Base-by-base conservation (phyloP, 2,797 vertebrate genomes). In the Enteromius unitaeniatus region DNA sequence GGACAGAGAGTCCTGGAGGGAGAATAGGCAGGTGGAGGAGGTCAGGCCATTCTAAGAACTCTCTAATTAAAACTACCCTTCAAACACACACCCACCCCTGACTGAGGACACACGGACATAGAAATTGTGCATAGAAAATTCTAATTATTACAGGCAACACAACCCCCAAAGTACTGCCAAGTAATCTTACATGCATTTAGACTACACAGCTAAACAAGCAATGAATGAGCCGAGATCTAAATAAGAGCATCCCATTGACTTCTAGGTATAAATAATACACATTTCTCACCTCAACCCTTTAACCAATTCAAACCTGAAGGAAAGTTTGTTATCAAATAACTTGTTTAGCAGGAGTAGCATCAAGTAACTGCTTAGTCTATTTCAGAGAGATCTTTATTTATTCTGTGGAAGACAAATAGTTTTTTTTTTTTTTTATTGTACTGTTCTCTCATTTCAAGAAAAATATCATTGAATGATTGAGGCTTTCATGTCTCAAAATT, bases 1-100 rank as follows among this genome's bases (percentile, higher is more conserved):
- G 73, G 64, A 68, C 73, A 60, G 62, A 45, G 8, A 45, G 49
- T 69, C 74, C 74, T 65, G 37, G 40, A 34, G 62, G 49, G 37
- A 69, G 13, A 83, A 10, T 34, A 37, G 62, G 58, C 49, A 83
- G 62, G 73, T 83, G 81, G 62, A 75, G 6, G 26, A 75, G 62
- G 72, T 51, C 28, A 42, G 49, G 19, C 3, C 49, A 68, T 55
- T 77, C 34, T 69, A 49, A 69, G 8, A 34, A 67, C 47, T 55
- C 80, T 74, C 70, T 23, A 67, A 75, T 75, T 74, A 75, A 75
- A 75, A 76, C 74, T 40, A 15, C 13, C 11, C n/a, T 40, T 45
- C 58, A 42, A n/a, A 34, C 19, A 19, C 53, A 51, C 6, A 49
- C 13, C 10, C 11, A 49, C 62, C 10, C 31, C 37, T 47, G 15